A percentile compares a stretch with the other conserved stretches of the same genome.
Evolutionary conservation across 2,797 vertebrate species (phyloP).

Genomic region (Paedocypris micromegethes): DNA sequence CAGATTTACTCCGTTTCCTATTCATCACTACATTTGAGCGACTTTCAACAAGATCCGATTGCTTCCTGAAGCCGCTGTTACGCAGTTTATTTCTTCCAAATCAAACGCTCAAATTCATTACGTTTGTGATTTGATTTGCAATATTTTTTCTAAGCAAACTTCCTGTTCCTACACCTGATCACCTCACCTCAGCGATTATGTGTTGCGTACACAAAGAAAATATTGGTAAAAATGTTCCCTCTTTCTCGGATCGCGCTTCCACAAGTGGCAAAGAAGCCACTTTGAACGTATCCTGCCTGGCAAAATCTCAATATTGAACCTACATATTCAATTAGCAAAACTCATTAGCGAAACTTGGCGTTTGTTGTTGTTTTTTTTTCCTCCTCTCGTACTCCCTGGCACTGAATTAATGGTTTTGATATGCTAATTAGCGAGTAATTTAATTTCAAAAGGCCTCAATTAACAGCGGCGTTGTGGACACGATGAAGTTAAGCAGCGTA

Average conservation of each 20-base stretch:
- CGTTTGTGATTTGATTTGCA: too few species aligned
- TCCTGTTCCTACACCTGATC: too few species aligned
- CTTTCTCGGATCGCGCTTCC: slow-evolving; percentile 38
- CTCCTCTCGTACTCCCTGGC: slow-evolving; percentile 70
- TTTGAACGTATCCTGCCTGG: slow-evolving; percentile 63
- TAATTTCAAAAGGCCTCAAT: slow-evolving; percentile 99
- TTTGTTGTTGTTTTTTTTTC: slow-evolving; percentile 87
- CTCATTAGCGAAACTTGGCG: slow-evolving; percentile 99
- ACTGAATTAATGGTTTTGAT: slow-evolving; percentile 99
- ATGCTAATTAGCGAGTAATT: slow-evolving; percentile 99
- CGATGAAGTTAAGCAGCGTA: slow-evolving; percentile 99
- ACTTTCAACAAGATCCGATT: too few species aligned
- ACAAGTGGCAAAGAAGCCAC: slow-evolving; percentile 50
- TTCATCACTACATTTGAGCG: too few species aligned
- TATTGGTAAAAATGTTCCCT: slow-evolving; percentile 57
- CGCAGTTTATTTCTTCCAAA: too few species aligned
- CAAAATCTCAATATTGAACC: slow-evolving; percentile 61
- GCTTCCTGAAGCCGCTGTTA: too few species aligned
- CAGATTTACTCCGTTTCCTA: too few species aligned
- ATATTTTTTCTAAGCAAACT: too few species aligned
- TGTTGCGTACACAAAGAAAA: slow-evolving; percentile 51
- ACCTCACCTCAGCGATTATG: too few species aligned
- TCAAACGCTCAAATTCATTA: too few species aligned
- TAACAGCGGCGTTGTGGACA: slow-evolving; percentile 99
- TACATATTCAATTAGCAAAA: slow-evolving; percentile 98